Evolutionary conservation across 2,113 vertebrate species (phyloP).

Genomic region (Hiodon alosoides): DNA sequence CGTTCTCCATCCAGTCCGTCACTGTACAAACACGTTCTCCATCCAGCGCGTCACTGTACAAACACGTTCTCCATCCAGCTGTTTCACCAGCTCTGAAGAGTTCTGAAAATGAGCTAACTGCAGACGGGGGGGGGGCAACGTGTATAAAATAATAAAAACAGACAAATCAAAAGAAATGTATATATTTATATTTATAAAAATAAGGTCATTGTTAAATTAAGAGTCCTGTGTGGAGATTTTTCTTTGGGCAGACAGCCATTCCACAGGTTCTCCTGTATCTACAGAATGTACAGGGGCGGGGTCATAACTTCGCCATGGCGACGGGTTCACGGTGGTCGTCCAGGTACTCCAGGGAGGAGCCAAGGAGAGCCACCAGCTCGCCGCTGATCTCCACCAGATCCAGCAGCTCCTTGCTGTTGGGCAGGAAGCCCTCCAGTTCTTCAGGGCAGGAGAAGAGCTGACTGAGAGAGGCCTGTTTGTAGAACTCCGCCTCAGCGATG

Average conservation of each 20-base stretch:
- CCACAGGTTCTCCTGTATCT: slow-evolving; percentile 30
- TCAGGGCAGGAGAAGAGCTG: slow-evolving; percentile 75
- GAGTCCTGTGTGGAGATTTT: slow-evolving; percentile 35
- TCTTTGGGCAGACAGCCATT: background rate
- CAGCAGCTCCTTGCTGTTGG: slow-evolving; percentile 79
- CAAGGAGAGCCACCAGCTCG: slow-evolving; percentile 74
- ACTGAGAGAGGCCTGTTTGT: slow-evolving; percentile 78
- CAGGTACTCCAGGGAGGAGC: slow-evolving; percentile 75
- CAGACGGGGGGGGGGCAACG: slow-evolving; percentile 19
- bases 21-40: slow-evolving; percentile 15
- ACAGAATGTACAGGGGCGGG: slow-evolving; percentile 36
- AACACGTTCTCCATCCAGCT: slow-evolving; percentile 28
- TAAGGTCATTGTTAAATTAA: slow-evolving; percentile 27
- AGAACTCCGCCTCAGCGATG: slow-evolving; percentile 77
- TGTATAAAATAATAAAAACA: slow-evolving; percentile 32
- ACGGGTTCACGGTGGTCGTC: slow-evolving; percentile 40
- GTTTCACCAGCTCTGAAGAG: background rate
- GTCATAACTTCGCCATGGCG: slow-evolving; percentile 33
- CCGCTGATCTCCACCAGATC: slow-evolving; percentile 80
- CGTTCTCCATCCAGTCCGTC: slow-evolving; percentile 43
- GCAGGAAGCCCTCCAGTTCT: slow-evolving; percentile 74
- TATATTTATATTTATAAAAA: slow-evolving; percentile 36
- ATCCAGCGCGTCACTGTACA: slow-evolving; percentile 56
- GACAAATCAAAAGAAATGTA: slow-evolving; percentile 26
- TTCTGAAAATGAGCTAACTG: slow-evolving; percentile 9